phyloP scores from a whole-genome alignment of 2,888 invertebrate genomes.

The Acrobasis consociella region DNA sequence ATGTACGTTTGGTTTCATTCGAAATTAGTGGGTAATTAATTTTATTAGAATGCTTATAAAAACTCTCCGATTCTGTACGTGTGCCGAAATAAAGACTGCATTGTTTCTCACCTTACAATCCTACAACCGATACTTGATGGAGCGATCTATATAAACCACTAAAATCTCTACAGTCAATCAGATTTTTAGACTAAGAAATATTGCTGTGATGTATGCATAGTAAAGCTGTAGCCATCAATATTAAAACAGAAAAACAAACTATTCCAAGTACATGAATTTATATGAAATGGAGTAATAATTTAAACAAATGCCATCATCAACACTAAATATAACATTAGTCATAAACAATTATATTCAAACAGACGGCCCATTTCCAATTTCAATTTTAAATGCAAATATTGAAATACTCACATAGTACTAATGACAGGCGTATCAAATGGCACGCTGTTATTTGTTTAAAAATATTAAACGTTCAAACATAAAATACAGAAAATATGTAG shows the following conservation, averaged over 20 bases:
- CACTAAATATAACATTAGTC: neutral
- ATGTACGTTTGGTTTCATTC: no score
- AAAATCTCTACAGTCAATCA: no score
- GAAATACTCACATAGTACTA: neutral
- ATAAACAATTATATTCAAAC: neutral
- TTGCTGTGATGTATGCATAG: no score
- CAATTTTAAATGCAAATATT: neutral
- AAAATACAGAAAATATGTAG: constrained; percentile 10
- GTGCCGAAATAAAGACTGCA: no score
- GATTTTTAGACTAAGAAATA: no score
- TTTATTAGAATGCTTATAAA: neutral
- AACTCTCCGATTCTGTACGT: no score
- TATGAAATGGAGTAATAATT: neutral
- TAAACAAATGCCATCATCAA: neutral
- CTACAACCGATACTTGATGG: no score
- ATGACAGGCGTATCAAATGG: neutral
- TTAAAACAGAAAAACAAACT: no score
- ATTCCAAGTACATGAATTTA: neutral
- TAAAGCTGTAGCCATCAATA: no score
- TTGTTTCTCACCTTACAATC: no score
- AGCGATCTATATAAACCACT: no score
- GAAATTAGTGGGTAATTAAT: no score
- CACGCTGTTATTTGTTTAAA: neutral
- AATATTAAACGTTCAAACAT: neutral
- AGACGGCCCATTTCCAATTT: constrained; percentile 1